These are phyloP conservation scores for Tolypeutes matacus DNA, from an alignment of 2,797 vertebrate species.

Conservation along the genomic window DNA sequence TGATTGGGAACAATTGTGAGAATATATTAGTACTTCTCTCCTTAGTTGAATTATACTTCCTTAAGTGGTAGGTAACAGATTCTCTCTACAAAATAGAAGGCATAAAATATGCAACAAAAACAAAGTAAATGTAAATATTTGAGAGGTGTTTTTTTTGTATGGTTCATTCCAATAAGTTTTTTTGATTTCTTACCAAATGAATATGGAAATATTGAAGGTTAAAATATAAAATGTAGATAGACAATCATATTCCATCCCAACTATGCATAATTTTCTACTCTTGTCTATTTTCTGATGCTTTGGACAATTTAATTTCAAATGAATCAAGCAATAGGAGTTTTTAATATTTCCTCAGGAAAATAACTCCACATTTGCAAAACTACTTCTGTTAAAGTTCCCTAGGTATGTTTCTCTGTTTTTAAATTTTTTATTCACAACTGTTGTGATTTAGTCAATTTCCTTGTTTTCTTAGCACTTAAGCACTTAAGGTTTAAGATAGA, in stretches of 20 bases:
- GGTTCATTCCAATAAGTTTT: slow-evolving; percentile 3
- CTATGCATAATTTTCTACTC: background rate
- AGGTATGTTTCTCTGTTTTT: background rate
- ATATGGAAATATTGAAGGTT: slow-evolving; percentile 32
- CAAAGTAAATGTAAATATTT: slow-evolving; percentile 44
- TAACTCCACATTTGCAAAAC: background rate
- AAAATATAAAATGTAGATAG: slow-evolving; percentile 31
- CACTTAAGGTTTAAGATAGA: background rate
- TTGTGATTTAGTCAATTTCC: background rate
- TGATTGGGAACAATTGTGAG: background rate
- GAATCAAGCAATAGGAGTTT: background rate
- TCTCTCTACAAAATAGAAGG: background rate
- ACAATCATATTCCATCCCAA: background rate
- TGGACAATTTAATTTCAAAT: slow-evolving; percentile 51
- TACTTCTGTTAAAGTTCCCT: background rate
- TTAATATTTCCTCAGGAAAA: background rate
- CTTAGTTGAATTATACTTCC: background rate
- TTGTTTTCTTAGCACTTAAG: background rate
- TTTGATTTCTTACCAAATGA: slow-evolving; percentile 47
- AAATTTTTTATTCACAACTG: background rate
- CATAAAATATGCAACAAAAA: slow-evolving; percentile 34
- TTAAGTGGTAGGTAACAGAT: background rate
- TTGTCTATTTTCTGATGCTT: slow-evolving; percentile 30
- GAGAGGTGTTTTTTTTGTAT: background rate
- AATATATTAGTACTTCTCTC: slow-evolving; percentile 14